phyloP scores from a whole-genome alignment of 1,140 invertebrate species.

The Rhopalosiphum padi region DNA sequence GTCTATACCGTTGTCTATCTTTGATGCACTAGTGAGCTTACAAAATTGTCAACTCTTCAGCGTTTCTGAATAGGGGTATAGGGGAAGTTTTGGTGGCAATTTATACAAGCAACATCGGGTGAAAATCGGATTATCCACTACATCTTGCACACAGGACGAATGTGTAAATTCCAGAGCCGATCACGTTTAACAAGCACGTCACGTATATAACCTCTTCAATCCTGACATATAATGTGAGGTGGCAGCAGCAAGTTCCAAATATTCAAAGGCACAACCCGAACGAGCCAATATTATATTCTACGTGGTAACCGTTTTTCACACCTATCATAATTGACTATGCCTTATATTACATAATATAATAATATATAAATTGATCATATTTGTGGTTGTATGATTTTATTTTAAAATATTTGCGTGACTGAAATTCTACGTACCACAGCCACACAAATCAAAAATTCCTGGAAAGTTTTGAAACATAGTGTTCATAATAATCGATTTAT shows the following conservation, averaged over 20 bases:
- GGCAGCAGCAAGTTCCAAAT: conserved; percentile 34
- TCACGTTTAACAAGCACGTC: conserved; percentile 49
- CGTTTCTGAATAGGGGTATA: not conserved
- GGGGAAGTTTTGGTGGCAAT: conserved; percentile 16
- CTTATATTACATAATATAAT: not conserved
- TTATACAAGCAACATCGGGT: conserved; percentile 13
- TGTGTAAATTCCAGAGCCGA: conserved; percentile 45
- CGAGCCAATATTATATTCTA: conserved; percentile 23
- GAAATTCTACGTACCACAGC: not conserved
- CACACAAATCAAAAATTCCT: not conserved
- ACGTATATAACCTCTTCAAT: conserved; percentile 51
- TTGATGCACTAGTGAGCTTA: not conserved
- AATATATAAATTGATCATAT: not conserved
- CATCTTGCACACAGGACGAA: conserved; percentile 46
- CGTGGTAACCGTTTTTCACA: not conserved
- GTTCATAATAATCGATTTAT: not conserved
- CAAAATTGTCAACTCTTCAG: conserved; percentile 14
- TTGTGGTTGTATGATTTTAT: not conserved
- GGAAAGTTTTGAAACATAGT: not conserved
- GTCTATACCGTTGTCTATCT: not conserved
- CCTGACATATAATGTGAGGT: conserved; percentile 47
- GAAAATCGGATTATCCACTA: conserved; percentile 50
- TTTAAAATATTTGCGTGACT: not conserved
- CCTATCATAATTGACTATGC: not conserved
- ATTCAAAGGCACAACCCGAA: conserved; percentile 34